Evolutionary conservation across 2,797 vertebrate species (phyloP), one percentile per base, ranked within the genome.

Genomic region (Falco novaeseelandiae): DNA sequence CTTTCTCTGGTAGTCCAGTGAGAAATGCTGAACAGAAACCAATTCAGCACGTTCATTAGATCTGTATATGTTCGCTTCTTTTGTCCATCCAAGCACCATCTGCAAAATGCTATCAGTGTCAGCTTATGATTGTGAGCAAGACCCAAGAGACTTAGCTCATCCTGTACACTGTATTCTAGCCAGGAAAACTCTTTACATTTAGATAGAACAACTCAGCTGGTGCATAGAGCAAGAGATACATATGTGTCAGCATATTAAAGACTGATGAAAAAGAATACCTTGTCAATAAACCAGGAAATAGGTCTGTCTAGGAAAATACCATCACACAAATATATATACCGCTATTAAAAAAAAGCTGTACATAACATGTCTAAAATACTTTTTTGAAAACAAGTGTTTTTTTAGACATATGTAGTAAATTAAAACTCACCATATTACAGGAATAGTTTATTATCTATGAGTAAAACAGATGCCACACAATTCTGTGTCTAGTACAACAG

Each of bases 21-120:
- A 98, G 98, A 98, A 93, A 74, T 95, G 63, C 87, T 94, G 92
- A 97, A 96, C 96, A 98, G 91, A 95, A 91, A 97, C 90, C 95
- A 96, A 95, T 89, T 97, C 90, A 84, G 94, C 14, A 4, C 30
- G 22, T 96, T 98, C 97, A 97, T 97, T 96, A 97, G 93, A 93
- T 93, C 93, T 90, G 82, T 93, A 40, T 87, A 55, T 97, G 93
- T 84, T 94, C 83, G 10, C 96, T 85, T 59, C 94, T 97, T 97
- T 97, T 91, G 96, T 96, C 97, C 96, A 87, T 77, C 94, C 94
- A 96, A 95, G 92, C 87, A 95, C 82, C 95, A 97, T 89, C 97
- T 97, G 96, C 96, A 97, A 97, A 98, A 97, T 52, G 91, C 91
- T 95, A 96, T 92, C 96, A 67, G 87, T 96, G 90, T 97, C 96